Conservation (phyloP, 2,113 vertebrate species). For the Phoxinus phoxinus region DNA sequence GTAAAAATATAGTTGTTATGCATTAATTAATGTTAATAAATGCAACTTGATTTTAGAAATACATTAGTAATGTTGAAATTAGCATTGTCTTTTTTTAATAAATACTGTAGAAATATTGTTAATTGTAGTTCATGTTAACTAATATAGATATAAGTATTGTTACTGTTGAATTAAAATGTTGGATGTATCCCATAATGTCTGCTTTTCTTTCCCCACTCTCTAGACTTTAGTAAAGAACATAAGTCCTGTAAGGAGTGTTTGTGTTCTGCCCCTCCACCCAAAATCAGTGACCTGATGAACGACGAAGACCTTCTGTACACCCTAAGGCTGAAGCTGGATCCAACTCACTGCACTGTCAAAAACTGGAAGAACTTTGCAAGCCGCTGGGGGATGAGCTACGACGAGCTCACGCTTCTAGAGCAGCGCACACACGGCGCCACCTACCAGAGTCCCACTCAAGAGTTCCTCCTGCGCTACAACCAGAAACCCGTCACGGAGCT, state of each 20-base stretch:
- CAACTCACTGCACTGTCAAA: constrained; percentile 93
- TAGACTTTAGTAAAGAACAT: constrained; percentile 73
- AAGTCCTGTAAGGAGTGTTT: constrained; percentile 75
- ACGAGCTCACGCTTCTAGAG: constrained; percentile 94
- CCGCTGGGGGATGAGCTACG: constrained; percentile 98
- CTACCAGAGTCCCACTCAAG: constrained; percentile 88
- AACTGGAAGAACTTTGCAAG: constrained; percentile 99
- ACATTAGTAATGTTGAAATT: too few relatives aligned
- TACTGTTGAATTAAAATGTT: neutral
- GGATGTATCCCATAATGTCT: neutral
- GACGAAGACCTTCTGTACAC: constrained; percentile 93
- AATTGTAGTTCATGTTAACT: too few relatives aligned
- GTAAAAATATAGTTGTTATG: too few relatives aligned
- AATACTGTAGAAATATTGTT: too few relatives aligned
- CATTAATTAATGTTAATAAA: too few relatives aligned
- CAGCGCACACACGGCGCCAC: constrained; percentile 85
- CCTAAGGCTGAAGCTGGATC: constrained; percentile 93
- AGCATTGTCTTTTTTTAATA: too few relatives aligned
- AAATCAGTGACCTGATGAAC: constrained; percentile 95
- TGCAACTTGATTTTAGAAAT: too few relatives aligned
- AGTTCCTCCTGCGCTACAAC: constrained; percentile 92
- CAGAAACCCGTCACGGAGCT: constrained; percentile 92
- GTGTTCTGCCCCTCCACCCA: constrained; percentile 81
- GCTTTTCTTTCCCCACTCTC: neutral
- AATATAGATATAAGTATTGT: neutral